Percentiles rank a stretch among this genome's conserved stretches.
These are phyloP conservation scores for Chrysochloris asiatica DNA, from an alignment of 2,113 vertebrate genomes.

Conservation along the genomic window DNA sequence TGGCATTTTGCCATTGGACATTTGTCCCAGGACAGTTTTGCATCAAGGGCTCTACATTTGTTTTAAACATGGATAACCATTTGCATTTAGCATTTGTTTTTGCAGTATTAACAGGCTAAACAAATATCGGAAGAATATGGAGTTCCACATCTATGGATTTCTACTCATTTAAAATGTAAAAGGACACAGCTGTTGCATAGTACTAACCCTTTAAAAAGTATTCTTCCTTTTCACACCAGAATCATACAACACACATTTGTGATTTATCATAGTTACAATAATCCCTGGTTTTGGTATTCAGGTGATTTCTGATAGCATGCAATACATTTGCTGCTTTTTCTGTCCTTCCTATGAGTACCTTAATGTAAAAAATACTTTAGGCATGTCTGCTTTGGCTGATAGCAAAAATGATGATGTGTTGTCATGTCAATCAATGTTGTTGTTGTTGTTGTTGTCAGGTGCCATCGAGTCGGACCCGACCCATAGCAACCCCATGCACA, in stretches of 20 bases:
- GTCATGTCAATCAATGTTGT: not conserved
- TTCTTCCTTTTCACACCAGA: not conserved
- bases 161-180: conserved; percentile 21
- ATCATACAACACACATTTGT: not conserved
- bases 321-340: not conserved
- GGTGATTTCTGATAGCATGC: not conserved
- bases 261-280: not conserved
- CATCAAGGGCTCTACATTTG: conserved; percentile 44
- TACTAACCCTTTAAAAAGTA: not conserved
- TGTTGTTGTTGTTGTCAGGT: too few species aligned
- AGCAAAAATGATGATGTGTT: conserved; percentile 11
- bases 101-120: not conserved
- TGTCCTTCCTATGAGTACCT: not conserved
- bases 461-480: too few species aligned
- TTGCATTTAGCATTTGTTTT: not conserved
- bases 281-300: not conserved
- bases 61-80: conserved; percentile 5
- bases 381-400: not conserved
- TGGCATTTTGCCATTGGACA: conserved; percentile 55
- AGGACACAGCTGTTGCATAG: not conserved
- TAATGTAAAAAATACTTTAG: not conserved
- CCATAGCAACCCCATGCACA: too few species aligned
- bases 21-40: conserved; percentile 56
- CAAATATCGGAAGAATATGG: not conserved
- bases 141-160: not conserved